Evolutionary conservation across 2,888 invertebrate species (phyloP), one percentile per base, ranked within the genome.

Genomic region (Caenorhabditis panamensis): DNA sequence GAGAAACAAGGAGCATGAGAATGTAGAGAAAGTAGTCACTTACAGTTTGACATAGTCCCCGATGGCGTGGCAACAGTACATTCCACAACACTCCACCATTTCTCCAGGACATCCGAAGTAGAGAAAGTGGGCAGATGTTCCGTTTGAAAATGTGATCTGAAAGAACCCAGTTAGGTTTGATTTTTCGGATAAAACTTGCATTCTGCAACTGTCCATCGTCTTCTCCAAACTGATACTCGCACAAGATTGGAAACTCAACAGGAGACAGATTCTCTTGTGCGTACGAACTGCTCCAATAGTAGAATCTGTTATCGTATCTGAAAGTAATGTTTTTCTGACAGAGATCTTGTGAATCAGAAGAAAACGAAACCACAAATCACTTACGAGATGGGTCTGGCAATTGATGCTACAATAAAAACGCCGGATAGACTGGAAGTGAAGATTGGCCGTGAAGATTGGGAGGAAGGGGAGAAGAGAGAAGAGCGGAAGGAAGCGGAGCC

Each of bases 231-330:
- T 66, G 58, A 37, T 75, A 75, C 41, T 75, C 75, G 36, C 75
- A 75, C 1, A 75, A 9, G 20, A 56, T 49, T 13, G 64, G 73
- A 41, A 51, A 75, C 49, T 66, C 22, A 0, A 59, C 41, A 1
- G 75, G 66, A 1, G 75, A 28, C 11, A 75, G 18, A n/a, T 59
- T 59, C 41, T 75, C 75, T 44, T 44, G 58, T 0, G 75, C 75
- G 44, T 75, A 58, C 2, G 53, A 58, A 31, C 66, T 66, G 54
- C 64, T 64, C 75, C 75, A 75, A 36, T 66, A 75, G 22, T 75
- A 75, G 26, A 53, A 44, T 24, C 75, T 44, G 53, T 75, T 67
- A 51, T 75, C 75, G 53, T 75, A 75, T 31, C 75, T 75, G 59
- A 28, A 67, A 31, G 31, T 31, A 31, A 9, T 31, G 31, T 31